A percentile compares a stretch with the other conserved stretches of the same genome.
Evolutionary conservation across 2,888 invertebrate species (phyloP).

Genomic region (Sylvicola cinctus): DNA sequence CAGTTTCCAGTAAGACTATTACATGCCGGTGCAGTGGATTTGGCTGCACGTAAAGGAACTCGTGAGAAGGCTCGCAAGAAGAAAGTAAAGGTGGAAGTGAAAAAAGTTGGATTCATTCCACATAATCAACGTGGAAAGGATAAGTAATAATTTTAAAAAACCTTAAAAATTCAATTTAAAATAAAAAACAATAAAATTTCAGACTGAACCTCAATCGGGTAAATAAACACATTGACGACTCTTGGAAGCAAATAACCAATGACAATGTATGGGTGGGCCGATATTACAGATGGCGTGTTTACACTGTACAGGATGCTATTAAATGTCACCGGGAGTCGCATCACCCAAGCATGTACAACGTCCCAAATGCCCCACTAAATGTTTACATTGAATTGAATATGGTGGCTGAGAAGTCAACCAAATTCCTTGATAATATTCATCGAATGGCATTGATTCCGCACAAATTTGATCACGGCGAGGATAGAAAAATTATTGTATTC

Average conservation of each 20-base stretch:
- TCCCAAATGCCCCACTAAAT: conserved; percentile 45
- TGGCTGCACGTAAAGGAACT: conserved; percentile 68
- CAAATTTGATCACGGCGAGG: conserved; percentile 44
- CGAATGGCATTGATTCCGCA: conserved; percentile 45
- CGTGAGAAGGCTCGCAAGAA: conserved; percentile 53
- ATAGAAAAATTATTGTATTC: conserved; percentile 50
- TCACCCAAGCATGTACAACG: conserved; percentile 63
- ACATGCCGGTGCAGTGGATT: conserved; percentile 29
- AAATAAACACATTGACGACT: conserved; percentile 38
- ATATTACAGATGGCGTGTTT: conserved; percentile 36
- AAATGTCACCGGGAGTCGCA: conserved; percentile 59
- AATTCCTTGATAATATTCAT: conserved; percentile 45
- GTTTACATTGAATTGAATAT: conserved; percentile 63
- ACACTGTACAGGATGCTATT: conserved; percentile 55
- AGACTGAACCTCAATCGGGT: conserved; percentile 25
- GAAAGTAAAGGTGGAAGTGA: conserved; percentile 53
- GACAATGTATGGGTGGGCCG: conserved; percentile 42
- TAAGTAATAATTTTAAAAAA: conserved; percentile 21
- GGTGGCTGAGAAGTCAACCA: conserved; percentile 30
- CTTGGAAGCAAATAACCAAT: conserved; percentile 24
- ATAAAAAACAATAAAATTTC: conserved; percentile 3
- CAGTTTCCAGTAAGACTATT: too few relatives aligned
- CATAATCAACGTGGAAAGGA: conserved; percentile 40
- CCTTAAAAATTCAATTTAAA: neutral
- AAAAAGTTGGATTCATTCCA: conserved; percentile 55